A percentile compares a stretch with the other conserved stretches of the same genome.
Evolutionary conservation across 2,797 vertebrate genomes (phyloP).

Genomic region (Lepilemur septentrionalis): DNA sequence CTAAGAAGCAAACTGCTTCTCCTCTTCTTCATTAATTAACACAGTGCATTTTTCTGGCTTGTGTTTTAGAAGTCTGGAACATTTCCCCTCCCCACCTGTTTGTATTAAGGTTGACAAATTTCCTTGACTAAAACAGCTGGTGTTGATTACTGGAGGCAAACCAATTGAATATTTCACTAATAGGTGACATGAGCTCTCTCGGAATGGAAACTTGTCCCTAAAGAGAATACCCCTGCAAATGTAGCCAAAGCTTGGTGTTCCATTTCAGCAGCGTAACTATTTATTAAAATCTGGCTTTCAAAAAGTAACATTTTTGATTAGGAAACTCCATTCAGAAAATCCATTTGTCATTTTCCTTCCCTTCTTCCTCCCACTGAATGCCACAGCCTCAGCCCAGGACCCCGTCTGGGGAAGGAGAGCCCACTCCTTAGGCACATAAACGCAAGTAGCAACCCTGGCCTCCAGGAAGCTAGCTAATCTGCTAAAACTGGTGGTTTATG

Average conservation of each 20-base stretch:
- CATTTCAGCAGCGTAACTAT: background rate
- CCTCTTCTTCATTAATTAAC: background rate
- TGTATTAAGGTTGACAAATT: conserved; percentile 19
- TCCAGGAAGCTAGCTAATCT: background rate
- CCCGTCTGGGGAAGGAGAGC: background rate
- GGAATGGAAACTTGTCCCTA: conserved; percentile 54
- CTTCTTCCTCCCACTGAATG: background rate
- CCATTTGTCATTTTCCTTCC: background rate
- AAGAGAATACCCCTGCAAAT: background rate
- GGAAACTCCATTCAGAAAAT: background rate
- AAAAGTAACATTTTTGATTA: background rate
- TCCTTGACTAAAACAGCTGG: conserved; percentile 69
- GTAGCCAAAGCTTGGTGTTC: background rate
- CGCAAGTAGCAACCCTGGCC: background rate
- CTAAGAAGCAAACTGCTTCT: background rate
- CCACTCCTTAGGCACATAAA: background rate
- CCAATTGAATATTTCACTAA: conserved; percentile 62
- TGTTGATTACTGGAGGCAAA: conserved; percentile 44
- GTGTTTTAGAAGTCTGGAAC: background rate
- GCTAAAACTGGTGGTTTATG: background rate
- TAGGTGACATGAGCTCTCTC: conserved; percentile 45
- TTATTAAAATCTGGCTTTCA: background rate
- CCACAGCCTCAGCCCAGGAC: background rate
- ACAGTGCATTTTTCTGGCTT: background rate
- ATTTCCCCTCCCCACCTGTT: conserved; percentile 62